phyloP scores from a whole-genome alignment of 2,113 vertebrate species.

The Podiceps cristatus region DNA sequence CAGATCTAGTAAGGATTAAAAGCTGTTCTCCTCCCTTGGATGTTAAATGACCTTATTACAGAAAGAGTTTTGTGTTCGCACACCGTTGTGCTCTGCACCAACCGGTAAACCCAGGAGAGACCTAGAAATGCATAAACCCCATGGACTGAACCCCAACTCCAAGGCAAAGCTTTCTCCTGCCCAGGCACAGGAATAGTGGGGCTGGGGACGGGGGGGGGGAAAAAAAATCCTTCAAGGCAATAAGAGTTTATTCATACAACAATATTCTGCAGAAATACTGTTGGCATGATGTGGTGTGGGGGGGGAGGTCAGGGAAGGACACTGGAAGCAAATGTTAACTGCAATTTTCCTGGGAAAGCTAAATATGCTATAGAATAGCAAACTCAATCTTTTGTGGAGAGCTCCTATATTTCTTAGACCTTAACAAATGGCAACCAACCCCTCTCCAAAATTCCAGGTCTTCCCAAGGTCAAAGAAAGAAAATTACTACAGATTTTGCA shows the following conservation, averaged over 20 bases:
- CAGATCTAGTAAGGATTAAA: not conserved
- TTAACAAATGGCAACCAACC: accelerated
- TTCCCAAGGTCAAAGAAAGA: not conserved
- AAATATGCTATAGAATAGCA: accelerated
- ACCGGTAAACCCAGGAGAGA: not conserved
- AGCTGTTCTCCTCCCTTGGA: not conserved
- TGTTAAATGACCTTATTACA: not conserved
- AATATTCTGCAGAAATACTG: not conserved
- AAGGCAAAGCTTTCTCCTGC: not conserved
- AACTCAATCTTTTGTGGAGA: not conserved
- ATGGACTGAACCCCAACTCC: accelerated
- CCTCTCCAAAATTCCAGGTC: not conserved
- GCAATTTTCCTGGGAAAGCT: not conserved
- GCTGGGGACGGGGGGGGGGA: too few relatives aligned
- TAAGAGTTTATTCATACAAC: not conserved
- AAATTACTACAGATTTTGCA: not conserved
- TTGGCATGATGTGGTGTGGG: accelerated
- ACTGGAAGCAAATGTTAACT: not conserved
- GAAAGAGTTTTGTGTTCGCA: not conserved
- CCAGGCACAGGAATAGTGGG: accelerated
- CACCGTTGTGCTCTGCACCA: not conserved
- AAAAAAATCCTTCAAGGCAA: not conserved
- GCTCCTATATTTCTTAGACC: not conserved
- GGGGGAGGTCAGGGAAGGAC: accelerated
- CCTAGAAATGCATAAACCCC: not conserved